These are phyloP conservation scores for Himantopus leucocephalus DNA, from an alignment of 2,113 vertebrate genomes.

Conservation along the genomic window DNA sequence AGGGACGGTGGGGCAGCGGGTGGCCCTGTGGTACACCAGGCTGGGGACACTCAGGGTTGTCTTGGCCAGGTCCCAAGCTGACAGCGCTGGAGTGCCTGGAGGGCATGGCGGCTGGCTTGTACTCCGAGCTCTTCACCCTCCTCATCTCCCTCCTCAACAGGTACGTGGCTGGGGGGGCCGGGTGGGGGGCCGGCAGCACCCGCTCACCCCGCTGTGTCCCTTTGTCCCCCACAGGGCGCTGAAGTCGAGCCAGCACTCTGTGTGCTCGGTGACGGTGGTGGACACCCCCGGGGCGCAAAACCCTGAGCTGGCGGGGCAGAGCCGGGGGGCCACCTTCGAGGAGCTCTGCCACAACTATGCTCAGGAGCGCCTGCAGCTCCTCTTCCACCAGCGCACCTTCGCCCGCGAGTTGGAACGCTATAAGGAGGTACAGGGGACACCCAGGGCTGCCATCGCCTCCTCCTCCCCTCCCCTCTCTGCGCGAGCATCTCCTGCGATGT, in stretches of 20 bases:
- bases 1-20: fast-evolving
- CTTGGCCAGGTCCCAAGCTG: constrained; percentile 82
- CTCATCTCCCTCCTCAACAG: constrained; percentile 95
- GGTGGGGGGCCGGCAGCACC: fast-evolving
- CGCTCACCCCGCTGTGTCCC: fast-evolving
- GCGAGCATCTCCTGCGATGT: fast-evolving
- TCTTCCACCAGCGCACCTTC: constrained; percentile 93
- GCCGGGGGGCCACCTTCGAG: constrained; percentile 90
- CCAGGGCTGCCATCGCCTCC: fast-evolving
- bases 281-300: constrained; percentile 96
- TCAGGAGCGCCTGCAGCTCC: constrained; percentile 92
- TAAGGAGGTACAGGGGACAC: constrained; percentile 85
- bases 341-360: constrained; percentile 98
- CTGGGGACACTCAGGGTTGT: background rate
- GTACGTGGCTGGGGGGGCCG: constrained; percentile 11
- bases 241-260: constrained; percentile 94
- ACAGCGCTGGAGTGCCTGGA: constrained; percentile 94
- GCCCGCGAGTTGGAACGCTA: constrained; percentile 91
- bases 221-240: constrained; percentile 79
- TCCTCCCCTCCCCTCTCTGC: background rate
- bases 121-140: constrained; percentile 92
- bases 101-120: constrained; percentile 90
- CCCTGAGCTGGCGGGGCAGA: constrained; percentile 82
- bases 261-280: constrained; percentile 93
- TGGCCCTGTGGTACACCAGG: fast-evolving